Conservation (phyloP, 2,888 invertebrate genomes). For the Macrophya annulata region DNA sequence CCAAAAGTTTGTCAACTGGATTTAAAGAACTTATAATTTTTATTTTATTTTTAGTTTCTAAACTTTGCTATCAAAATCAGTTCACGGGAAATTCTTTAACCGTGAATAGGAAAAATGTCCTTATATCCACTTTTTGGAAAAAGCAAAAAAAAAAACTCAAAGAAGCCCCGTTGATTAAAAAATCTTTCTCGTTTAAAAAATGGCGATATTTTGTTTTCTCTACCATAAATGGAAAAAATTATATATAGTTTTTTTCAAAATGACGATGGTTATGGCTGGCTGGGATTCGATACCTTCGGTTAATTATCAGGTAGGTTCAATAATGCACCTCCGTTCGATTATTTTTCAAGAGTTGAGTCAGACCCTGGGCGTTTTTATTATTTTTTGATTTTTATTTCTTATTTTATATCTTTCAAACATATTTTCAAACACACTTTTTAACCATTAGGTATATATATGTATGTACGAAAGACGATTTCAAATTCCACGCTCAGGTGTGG, state of each 20-base stretch:
- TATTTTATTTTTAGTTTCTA: neutral
- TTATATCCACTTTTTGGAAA: slow-evolving; percentile 8
- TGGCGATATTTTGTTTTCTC: neutral
- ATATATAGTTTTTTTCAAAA: neutral
- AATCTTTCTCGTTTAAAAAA: too few species aligned
- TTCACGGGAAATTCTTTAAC: neutral
- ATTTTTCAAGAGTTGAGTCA: neutral
- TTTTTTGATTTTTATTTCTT: slow-evolving; percentile 9
- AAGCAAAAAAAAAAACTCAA: too few species aligned
- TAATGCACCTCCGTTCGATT: slow-evolving; percentile 7
- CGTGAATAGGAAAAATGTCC: neutral
- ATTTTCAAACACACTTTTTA: slow-evolving; percentile 41
- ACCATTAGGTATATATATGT: too few species aligned
- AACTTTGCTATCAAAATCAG: slow-evolving; percentile 18
- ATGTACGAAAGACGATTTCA: neutral
- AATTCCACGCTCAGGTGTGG: slow-evolving; percentile 50
- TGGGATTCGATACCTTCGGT: neutral
- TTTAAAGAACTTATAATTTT: neutral
- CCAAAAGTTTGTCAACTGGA: slow-evolving; percentile 18
- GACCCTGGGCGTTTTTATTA: slow-evolving; percentile 1
- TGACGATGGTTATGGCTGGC: neutral
- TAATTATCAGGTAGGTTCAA: slow-evolving; percentile 2
- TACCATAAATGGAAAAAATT: neutral
- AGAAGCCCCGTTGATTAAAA: neutral
- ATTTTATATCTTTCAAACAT: neutral